Base-by-base conservation (phyloP, 1,140 invertebrate genomes). In the Bradynema listronoti region DNA sequence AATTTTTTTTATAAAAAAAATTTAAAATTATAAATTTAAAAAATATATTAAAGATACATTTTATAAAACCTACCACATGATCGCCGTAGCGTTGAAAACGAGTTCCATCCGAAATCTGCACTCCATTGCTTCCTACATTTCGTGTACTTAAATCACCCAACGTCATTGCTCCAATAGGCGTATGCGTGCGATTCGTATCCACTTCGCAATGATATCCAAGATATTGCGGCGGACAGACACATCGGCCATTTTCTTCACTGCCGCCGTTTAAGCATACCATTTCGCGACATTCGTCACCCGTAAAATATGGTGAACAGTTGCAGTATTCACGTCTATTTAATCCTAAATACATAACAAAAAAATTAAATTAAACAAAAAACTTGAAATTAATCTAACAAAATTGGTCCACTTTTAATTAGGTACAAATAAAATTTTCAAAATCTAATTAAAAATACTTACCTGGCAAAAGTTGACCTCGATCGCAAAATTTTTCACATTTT, bases 171-270 rank as follows among this genome's bases (percentile, higher is more conserved):
- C n/a, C n/a, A n/a, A n/a, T n/a, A n/a, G n/a, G 11, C 0, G 29
- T 16, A 24, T 34, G 25, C 9, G 72, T 76, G 19, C 58, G 57
- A 39, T 75, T 78, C 30, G 70, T 68, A 43, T 78, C 69, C 32
- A 76, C 68, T 64, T 76, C 73, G 30, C 66, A 74, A 56, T 76
- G 74, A 63, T 66, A 73, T 6, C 73, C 75, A n/a, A 75, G 54
- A 52, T 63, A 76, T 33, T 73, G 59, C 46, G 66, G 57, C 0
- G 68, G 66, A 42, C 74, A 76, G 16, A 62, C 53, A 42, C 74
- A 76, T n/a, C 75, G 53, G 6, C 68, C 70, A 42, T 62, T 62
- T 4, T 56, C 52, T 43, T 60, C 68, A 25, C 59, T 52, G 1
- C 73, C 74, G 24, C 75, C 75, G 49, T 76, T 78, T 9, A 76